phyloP scores from a whole-genome alignment of 2,113 vertebrate genomes.

The Ardeotis arabs region DNA sequence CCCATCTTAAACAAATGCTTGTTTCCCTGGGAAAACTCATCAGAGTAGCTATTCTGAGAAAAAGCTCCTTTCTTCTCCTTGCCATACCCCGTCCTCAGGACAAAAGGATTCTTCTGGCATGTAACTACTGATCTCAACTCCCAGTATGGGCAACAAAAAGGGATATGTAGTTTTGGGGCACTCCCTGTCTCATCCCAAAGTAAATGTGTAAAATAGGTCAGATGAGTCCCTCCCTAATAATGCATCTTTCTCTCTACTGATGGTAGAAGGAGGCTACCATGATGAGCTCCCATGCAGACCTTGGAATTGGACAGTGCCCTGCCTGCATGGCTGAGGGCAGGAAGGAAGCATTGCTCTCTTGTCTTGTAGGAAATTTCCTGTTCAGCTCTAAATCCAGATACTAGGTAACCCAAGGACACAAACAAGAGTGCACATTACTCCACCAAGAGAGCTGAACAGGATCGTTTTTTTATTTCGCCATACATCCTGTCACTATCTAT shows the following conservation, averaged over 20 bases:
- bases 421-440: rapidly evolving
- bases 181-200: background rate
- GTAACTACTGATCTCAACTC: background rate
- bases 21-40: constrained; percentile 26
- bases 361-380: background rate
- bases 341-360: background rate
- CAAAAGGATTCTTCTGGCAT: constrained; percentile 7
- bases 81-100: background rate
- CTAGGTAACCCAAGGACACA: background rate
- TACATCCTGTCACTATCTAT: background rate
- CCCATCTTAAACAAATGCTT: background rate
- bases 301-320: background rate
- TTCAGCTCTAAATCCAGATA: background rate
- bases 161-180: background rate
- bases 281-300: background rate
- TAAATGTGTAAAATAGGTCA: background rate
- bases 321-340: background rate
- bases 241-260: background rate
- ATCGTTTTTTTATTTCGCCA: background rate
- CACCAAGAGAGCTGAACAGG: background rate
- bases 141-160: background rate
- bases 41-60: background rate
- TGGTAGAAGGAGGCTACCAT: background rate
- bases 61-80: background rate
- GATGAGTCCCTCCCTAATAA: background rate